Percentiles rank a stretch among this genome's conserved stretches.
Conservation (phyloP, 2,888 invertebrate genomes). For the Xanthorhoe spadicearia region DNA sequence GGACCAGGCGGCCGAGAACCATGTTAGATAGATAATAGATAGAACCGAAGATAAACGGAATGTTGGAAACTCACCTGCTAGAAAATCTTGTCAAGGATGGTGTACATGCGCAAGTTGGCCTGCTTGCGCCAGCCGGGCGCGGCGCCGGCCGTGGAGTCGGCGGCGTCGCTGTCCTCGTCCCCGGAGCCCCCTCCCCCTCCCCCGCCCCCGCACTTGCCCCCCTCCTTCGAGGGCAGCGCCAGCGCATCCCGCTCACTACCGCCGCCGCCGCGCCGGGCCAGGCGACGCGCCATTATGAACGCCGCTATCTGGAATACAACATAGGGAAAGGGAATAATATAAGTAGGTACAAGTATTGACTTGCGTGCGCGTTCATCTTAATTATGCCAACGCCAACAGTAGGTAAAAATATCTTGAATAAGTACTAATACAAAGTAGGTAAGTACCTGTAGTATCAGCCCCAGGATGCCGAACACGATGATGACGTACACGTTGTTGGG, state of each 20-base stretch:
- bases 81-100: conserved; percentile 82
- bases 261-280: conserved; percentile 42
- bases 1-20: neutral
- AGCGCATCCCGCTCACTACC: conserved; percentile 29
- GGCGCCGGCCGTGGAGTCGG: conserved; percentile 48
- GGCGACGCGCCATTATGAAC: conserved; percentile 70
- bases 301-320: conserved; percentile 63
- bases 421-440: too few relatives aligned
- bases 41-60: too few relatives aligned
- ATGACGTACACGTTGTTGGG: conserved; percentile 78
- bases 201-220: conserved; percentile 43
- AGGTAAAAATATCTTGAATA: too few relatives aligned
- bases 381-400: too few relatives aligned
- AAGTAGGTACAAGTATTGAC: neutral
- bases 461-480: conserved; percentile 66
- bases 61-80: conserved; percentile 66
- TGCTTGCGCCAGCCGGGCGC: conserved; percentile 75
- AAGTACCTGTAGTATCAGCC: conserved; percentile 66
- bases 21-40: neutral
- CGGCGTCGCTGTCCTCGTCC: conserved; percentile 54
- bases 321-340: too few relatives aligned
- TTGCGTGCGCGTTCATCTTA: neutral
- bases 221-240: conserved; percentile 38
- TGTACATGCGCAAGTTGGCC: conserved; percentile 80
- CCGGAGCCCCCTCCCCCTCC: conserved; percentile 44